A percentile compares a stretch with the other conserved stretches of the same genome.
phyloP scores from a whole-genome alignment of 2,888 invertebrate species.

The Pammene fasciana region DNA sequence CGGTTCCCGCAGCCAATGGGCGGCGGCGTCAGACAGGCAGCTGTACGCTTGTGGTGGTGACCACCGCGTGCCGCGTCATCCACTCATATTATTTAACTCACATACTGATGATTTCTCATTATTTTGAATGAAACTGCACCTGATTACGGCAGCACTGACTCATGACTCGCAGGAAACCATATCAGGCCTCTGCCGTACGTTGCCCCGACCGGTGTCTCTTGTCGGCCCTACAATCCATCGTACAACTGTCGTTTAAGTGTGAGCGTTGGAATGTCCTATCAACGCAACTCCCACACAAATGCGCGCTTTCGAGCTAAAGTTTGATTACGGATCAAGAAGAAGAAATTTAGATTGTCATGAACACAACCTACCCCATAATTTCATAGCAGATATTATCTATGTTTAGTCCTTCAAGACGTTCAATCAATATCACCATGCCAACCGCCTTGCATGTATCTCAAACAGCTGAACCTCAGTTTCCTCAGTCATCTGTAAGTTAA shows the following conservation, averaged over 20 bases:
- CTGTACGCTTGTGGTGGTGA: slow-evolving; percentile 66
- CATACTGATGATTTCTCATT: slow-evolving; percentile 67
- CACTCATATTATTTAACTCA: slow-evolving; percentile 61
- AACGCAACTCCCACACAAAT: slow-evolving; percentile 42
- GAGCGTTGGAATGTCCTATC: slow-evolving; percentile 55
- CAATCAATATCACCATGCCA: slow-evolving; percentile 68
- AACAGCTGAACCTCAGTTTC: slow-evolving; percentile 17
- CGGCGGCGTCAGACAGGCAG: slow-evolving; percentile 73
- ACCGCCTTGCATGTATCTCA: slow-evolving; percentile 45
- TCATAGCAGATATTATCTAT: slow-evolving; percentile 12
- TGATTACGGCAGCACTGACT: slow-evolving; percentile 62
- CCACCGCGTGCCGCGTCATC: slow-evolving; percentile 66
- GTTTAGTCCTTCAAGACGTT: slow-evolving; percentile 33
- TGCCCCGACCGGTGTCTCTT: slow-evolving; percentile 46
- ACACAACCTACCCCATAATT: background rate
- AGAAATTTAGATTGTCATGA: background rate
- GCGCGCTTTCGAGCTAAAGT: slow-evolving; percentile 24
- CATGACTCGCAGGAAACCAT: slow-evolving; percentile 57
- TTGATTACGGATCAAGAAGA: slow-evolving; percentile 10
- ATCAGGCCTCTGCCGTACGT: slow-evolving; percentile 47
- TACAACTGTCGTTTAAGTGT: slow-evolving; percentile 46
- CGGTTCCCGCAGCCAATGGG: slow-evolving; percentile 77
- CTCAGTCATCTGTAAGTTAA: background rate
- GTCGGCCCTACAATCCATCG: slow-evolving; percentile 44
- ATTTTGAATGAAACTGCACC: slow-evolving; percentile 72